Percentiles rank a stretch among this genome's conserved stretches.
These are phyloP conservation scores for Plebejus argus DNA, from an alignment of 2,888 invertebrate species.

Conservation along the genomic window DNA sequence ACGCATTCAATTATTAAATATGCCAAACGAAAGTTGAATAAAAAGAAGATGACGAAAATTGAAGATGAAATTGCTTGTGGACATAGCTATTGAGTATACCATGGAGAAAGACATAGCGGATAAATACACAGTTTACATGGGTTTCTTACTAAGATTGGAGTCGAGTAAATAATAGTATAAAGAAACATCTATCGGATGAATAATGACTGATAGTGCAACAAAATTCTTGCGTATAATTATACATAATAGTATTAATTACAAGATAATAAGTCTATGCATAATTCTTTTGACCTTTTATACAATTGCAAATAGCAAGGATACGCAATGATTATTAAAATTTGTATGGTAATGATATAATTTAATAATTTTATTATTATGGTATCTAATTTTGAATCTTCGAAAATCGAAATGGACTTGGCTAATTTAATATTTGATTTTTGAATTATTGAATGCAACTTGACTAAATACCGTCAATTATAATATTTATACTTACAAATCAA, in stretches of 20 bases:
- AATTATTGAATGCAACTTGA: background rate
- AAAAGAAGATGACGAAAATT: too few relatives aligned
- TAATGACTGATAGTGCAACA: background rate
- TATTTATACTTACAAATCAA: too few relatives aligned
- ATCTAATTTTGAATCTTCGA: background rate
- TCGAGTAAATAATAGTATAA: too few relatives aligned
- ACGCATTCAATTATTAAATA: too few relatives aligned
- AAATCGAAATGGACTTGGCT: background rate
- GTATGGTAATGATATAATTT: background rate
- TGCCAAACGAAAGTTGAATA: too few relatives aligned
- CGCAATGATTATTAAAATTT: background rate
- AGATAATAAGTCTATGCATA: background rate
- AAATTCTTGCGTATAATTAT: background rate
- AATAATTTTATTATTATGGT: background rate
- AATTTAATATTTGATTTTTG: too few relatives aligned
- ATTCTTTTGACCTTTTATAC: conserved; percentile 13
- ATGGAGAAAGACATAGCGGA: too few relatives aligned
- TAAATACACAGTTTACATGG: too few relatives aligned
- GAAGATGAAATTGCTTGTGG: too few relatives aligned
- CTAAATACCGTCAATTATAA: background rate
- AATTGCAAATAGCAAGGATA: background rate
- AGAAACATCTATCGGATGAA: background rate
- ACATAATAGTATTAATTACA: background rate
- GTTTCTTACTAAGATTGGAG: too few relatives aligned
- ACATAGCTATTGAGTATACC: too few relatives aligned